phyloP scores from a whole-genome alignment of 1,140 invertebrate species.

The Aphelenchoides besseyi region DNA sequence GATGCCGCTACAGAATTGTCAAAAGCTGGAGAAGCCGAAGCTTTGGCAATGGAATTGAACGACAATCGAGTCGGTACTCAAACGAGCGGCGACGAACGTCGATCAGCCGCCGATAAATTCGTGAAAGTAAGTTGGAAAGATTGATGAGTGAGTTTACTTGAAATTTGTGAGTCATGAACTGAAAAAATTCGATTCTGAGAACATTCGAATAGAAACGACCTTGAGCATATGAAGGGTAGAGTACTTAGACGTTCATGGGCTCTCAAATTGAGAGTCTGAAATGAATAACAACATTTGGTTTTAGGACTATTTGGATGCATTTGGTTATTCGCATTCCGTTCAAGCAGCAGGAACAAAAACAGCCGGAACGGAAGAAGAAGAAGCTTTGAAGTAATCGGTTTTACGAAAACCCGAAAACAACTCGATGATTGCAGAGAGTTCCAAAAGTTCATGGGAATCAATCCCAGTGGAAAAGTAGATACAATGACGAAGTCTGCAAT shows the following conservation, averaged over 20 bases:
- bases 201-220: conserved; percentile 4
- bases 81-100: not conserved
- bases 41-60: not conserved
- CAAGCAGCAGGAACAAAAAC: not conserved
- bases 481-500: conserved; percentile 22
- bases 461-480: conserved; percentile 27
- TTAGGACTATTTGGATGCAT: conserved; percentile 4
- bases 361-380: not conserved
- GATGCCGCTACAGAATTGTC: not conserved
- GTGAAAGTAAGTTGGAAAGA: not conserved
- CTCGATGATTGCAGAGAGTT: conserved; percentile 24
- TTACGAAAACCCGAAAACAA: not conserved
- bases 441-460: conserved; percentile 38
- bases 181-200: not conserved
- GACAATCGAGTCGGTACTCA: not conserved
- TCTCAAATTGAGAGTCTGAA: not conserved
- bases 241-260: not conserved
- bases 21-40: conserved; percentile 8
- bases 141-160: no score
- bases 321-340: not conserved
- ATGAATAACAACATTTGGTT: no score
- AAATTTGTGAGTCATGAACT: not conserved
- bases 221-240: not conserved
- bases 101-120: not conserved
- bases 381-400: conserved; percentile 3